A percentile compares a stretch with the other conserved stretches of the same genome.
Evolutionary conservation across 1,140 invertebrate species (phyloP).

Genomic region (Microvelia longipes): DNA sequence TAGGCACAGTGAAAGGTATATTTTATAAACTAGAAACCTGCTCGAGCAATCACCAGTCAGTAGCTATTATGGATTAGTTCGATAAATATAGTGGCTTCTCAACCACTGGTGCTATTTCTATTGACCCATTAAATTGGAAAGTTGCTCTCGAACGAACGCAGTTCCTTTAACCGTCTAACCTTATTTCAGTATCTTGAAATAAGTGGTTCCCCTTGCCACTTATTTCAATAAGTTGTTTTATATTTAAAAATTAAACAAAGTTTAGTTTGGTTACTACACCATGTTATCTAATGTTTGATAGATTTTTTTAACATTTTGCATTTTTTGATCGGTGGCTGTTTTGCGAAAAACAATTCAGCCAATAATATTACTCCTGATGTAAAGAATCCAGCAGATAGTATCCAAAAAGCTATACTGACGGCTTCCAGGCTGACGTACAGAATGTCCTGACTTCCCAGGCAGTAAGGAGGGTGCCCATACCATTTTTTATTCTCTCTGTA

Average conservation of each 20-base stretch:
- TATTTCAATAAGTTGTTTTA: too few species aligned
- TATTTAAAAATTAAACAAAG: too few species aligned
- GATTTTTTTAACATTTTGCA: too few species aligned
- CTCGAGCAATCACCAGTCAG: neutral
- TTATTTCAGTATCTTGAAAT: too few species aligned
- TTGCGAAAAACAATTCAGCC: too few species aligned
- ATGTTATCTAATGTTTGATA: too few species aligned
- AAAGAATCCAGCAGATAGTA: neutral
- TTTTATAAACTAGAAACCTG: neutral
- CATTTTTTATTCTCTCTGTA: conserved; percentile 10
- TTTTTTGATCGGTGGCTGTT: too few species aligned
- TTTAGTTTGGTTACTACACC: too few species aligned
- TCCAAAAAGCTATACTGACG: conserved; percentile 4
- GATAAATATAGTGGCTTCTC: neutral
- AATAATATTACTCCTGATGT: neutral
- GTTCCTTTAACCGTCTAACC: too few species aligned
- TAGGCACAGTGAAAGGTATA: neutral
- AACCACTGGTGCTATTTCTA: neutral
- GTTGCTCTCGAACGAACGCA: neutral
- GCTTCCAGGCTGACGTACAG: conserved; percentile 9
- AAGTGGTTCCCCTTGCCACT: too few species aligned
- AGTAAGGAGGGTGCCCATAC: conserved; percentile 10
- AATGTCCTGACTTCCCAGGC: conserved; percentile 5
- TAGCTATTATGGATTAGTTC: neutral
- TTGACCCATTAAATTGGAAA: neutral